Evolutionary conservation across 2,888 invertebrate genomes (phyloP).

Genomic region (Pyrgus malvae): DNA sequence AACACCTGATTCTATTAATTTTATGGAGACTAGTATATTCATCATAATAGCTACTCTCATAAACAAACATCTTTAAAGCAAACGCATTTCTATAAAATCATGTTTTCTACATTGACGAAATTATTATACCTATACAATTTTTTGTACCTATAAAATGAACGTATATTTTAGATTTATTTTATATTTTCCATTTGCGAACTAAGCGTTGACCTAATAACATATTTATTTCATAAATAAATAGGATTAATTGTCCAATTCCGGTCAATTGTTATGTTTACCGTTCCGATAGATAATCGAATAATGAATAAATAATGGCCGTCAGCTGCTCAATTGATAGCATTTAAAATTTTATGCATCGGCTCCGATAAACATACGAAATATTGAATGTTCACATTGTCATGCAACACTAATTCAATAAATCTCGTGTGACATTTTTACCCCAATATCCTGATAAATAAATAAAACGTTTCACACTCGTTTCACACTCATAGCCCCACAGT

Average conservation of each 20-base stretch:
- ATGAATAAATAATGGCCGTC: slow-evolving; percentile 22
- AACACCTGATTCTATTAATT: too few relatives aligned
- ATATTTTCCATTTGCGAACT: too few relatives aligned
- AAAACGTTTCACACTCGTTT: not conserved
- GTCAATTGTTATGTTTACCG: slow-evolving; percentile 22
- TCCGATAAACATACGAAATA: not conserved
- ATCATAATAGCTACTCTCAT: too few relatives aligned
- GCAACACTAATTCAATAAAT: slow-evolving; percentile 22
- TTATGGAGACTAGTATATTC: too few relatives aligned
- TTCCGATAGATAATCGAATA: slow-evolving; percentile 21
- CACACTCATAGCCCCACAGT: not conserved
- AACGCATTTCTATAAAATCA: too few relatives aligned
- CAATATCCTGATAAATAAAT: slow-evolving; percentile 5
- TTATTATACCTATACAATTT: too few relatives aligned
- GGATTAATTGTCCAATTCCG: slow-evolving; percentile 11
- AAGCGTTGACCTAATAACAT: too few relatives aligned
- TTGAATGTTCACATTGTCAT: slow-evolving; percentile 12
- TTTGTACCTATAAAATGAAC: too few relatives aligned
- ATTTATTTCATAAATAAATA: not conserved
- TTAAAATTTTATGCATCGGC: slow-evolving; percentile 24
- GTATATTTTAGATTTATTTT: too few relatives aligned
- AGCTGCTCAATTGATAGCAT: slow-evolving; percentile 27
- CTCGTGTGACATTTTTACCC: slow-evolving; percentile 14
- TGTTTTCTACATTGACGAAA: too few relatives aligned
- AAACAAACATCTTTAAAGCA: too few relatives aligned